These are phyloP conservation scores for Pterois miles DNA, from an alignment of 2,797 vertebrate species.

Conservation along the genomic window DNA sequence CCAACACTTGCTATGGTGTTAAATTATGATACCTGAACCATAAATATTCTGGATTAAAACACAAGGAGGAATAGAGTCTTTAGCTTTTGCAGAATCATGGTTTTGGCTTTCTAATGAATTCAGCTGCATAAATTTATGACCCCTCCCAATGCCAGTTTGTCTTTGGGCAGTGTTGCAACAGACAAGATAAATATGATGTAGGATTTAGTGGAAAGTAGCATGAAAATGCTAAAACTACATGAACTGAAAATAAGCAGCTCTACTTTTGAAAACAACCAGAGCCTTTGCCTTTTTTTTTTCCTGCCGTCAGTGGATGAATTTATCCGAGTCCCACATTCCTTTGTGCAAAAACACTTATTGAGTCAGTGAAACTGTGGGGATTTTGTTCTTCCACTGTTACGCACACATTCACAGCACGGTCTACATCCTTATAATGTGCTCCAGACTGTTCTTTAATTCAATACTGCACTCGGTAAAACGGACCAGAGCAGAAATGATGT, in stretches of 20 bases:
- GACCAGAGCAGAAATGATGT: background rate
- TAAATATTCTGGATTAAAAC: constrained; percentile 53
- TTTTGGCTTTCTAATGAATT: constrained; percentile 48
- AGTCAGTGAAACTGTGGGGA: constrained; percentile 49
- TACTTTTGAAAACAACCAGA: constrained; percentile 77
- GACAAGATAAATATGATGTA: constrained; percentile 62
- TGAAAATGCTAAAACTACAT: constrained; percentile 52
- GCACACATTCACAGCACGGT: background rate
- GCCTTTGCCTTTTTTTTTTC: constrained; percentile 39
- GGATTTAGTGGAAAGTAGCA: constrained; percentile 54
- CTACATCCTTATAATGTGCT: constrained; percentile 13
- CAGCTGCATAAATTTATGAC: constrained; percentile 38
- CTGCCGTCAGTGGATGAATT: constrained; percentile 55
- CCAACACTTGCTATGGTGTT: constrained; percentile 53
- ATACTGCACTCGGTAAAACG: background rate
- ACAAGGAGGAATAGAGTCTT: constrained; percentile 32
- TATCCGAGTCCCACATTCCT: constrained; percentile 65
- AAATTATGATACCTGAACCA: constrained; percentile 54
- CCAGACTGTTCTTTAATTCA: background rate
- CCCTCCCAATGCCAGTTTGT: constrained; percentile 22
- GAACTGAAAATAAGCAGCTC: constrained; percentile 71
- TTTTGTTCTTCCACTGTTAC: constrained; percentile 38
- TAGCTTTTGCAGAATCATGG: constrained; percentile 39
- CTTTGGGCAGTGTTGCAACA: constrained; percentile 53
- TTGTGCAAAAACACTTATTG: constrained; percentile 49